Conservation (phyloP, 1,140 invertebrate genomes). For the Latrodectus geometricus region DNA sequence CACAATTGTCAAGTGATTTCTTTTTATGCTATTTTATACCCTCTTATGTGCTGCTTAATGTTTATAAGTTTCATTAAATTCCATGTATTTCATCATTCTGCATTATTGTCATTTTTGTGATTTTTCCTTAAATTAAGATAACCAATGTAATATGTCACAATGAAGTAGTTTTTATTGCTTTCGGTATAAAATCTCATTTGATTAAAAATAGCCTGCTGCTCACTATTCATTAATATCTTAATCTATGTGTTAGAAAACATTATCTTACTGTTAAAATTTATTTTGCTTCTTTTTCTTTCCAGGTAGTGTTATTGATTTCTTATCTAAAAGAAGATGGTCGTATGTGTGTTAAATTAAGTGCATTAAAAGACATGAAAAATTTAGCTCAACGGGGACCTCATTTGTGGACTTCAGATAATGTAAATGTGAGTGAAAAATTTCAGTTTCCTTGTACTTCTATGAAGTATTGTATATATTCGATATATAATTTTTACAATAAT, state of each 20-base stretch:
- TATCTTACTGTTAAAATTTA: background rate
- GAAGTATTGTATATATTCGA: too few relatives aligned
- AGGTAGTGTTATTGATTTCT: conserved; percentile 74
- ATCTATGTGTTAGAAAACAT: background rate
- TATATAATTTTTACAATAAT: too few relatives aligned
- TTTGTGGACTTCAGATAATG: conserved; percentile 81
- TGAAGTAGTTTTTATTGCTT: background rate
- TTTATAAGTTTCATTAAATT: too few relatives aligned
- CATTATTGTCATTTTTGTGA: background rate
- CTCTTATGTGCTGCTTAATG: too few relatives aligned
- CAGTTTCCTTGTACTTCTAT: too few relatives aligned
- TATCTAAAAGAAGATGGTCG: conserved; percentile 77
- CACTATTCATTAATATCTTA: too few relatives aligned
- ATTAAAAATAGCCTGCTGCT: too few relatives aligned
- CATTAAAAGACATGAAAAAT: conserved; percentile 79
- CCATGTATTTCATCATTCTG: too few relatives aligned
- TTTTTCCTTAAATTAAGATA: too few relatives aligned
- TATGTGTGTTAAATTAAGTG: conserved; percentile 79
- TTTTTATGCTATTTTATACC: too few relatives aligned
- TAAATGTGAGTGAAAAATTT: conserved; percentile 69
- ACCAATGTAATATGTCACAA: background rate
- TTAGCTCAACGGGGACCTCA: conserved; percentile 80
- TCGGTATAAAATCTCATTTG: too few relatives aligned
- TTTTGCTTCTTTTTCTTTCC: conserved; percentile 38
- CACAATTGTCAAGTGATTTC: too few relatives aligned